phyloP scores from a whole-genome alignment of 2,888 invertebrate species.

The Nymphalis c-album region DNA sequence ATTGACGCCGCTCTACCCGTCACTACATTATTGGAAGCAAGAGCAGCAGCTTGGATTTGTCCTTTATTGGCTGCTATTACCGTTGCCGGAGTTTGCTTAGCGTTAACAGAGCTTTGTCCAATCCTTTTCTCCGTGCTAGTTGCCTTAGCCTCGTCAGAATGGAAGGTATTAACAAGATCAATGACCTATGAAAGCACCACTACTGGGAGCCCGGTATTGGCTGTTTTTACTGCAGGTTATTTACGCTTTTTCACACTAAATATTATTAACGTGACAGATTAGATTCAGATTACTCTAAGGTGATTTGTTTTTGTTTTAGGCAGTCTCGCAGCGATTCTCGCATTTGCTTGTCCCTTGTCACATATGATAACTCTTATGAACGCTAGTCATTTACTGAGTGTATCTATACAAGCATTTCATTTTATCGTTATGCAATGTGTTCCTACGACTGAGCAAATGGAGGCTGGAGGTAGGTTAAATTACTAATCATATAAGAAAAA shows the following conservation, averaged over 20 bases:
- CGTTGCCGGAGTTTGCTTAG: constrained; percentile 81
- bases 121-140: constrained; percentile 79
- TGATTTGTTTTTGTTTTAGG: constrained; percentile 66
- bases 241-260: constrained; percentile 7
- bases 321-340: constrained; percentile 82
- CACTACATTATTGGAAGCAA: constrained; percentile 81
- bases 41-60: constrained; percentile 82
- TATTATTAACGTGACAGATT: background rate
- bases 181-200: constrained; percentile 82
- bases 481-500: background rate
- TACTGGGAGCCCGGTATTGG: constrained; percentile 83
- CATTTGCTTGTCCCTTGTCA: constrained; percentile 83
- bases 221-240: constrained; percentile 83
- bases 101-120: constrained; percentile 83
- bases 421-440: constrained; percentile 79
- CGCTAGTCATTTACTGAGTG: constrained; percentile 78
- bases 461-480: constrained; percentile 67
- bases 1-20: constrained; percentile 82
- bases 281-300: background rate
- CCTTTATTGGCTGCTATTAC: constrained; percentile 82
- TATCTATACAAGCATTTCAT: constrained; percentile 73
- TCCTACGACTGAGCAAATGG: constrained; percentile 78
- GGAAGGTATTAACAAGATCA: constrained; percentile 83
- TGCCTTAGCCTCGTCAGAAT: constrained; percentile 81
- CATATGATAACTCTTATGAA: constrained; percentile 83